These are phyloP conservation scores for Eclectus roratus DNA, from an alignment of 2,113 vertebrate species.

Conservation along the genomic window DNA sequence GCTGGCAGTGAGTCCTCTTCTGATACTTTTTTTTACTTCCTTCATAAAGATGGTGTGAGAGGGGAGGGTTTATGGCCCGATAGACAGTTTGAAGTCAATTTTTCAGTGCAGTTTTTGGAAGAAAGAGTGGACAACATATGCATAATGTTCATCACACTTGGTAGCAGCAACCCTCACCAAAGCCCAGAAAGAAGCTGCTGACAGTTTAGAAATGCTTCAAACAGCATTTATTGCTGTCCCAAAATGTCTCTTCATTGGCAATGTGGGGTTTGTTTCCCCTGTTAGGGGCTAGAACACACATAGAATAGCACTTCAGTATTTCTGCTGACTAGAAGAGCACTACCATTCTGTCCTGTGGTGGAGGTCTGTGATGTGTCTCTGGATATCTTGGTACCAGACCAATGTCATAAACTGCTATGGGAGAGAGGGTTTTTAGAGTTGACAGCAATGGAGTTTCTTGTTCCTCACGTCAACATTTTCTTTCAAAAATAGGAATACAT, in stretches of 20 bases:
- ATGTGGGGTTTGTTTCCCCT: background rate
- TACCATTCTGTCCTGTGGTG: background rate
- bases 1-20: constrained; percentile 34
- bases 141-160: background rate
- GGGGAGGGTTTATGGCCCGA: background rate
- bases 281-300: background rate
- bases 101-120: background rate
- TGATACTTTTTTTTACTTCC: constrained; percentile 14
- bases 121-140: background rate
- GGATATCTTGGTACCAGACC: background rate
- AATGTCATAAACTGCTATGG: background rate
- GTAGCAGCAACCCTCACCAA: background rate
- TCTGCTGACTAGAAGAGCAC: background rate
- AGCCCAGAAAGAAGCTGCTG: background rate
- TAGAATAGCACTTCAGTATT: background rate
- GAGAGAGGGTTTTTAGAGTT: background rate
- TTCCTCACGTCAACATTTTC: background rate
- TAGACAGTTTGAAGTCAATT: constrained; percentile 7
- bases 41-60: constrained; percentile 57
- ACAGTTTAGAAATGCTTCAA: background rate
- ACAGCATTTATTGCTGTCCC: background rate
- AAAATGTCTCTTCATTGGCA: background rate
- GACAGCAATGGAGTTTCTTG: background rate
- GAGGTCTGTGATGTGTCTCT: background rate
- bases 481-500: background rate